phyloP scores from a whole-genome alignment of 2,888 invertebrate species.

The Pogonocherus hispidulus region DNA sequence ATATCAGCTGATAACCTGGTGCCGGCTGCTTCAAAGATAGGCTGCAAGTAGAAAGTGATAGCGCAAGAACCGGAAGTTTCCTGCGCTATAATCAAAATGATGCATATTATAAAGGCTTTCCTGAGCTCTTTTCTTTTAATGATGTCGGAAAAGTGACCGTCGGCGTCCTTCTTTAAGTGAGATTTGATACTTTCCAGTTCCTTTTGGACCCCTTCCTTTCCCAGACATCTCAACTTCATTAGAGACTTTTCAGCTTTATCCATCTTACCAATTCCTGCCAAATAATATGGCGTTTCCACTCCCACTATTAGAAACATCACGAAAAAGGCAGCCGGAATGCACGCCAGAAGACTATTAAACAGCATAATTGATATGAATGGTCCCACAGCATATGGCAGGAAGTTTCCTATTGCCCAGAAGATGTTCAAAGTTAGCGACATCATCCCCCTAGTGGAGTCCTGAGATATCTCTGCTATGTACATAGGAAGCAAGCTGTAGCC shows the following conservation, averaged over 20 bases:
- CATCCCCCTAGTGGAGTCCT: slow-evolving; percentile 82
- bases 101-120: slow-evolving; percentile 82
- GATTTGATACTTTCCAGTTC: slow-evolving; percentile 66
- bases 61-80: slow-evolving; percentile 77
- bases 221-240: slow-evolving; percentile 77
- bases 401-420: slow-evolving; percentile 78
- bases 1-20: slow-evolving; percentile 74
- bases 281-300: slow-evolving; percentile 81
- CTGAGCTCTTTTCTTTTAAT: slow-evolving; percentile 76
- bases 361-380: slow-evolving; percentile 77
- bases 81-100: slow-evolving; percentile 73
- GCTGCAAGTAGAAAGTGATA: slow-evolving; percentile 68
- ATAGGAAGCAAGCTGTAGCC: slow-evolving; percentile 83
- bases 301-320: slow-evolving; percentile 78
- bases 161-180: slow-evolving; percentile 42
- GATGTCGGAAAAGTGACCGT: slow-evolving; percentile 64
- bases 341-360: slow-evolving; percentile 70
- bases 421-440: slow-evolving; percentile 77
- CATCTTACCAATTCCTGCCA: slow-evolving; percentile 72
- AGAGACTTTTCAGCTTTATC: slow-evolving; percentile 77
- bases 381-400: slow-evolving; percentile 79
- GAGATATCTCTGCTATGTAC: slow-evolving; percentile 87
- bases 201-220: slow-evolving; percentile 72
- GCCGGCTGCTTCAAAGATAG: slow-evolving; percentile 79
- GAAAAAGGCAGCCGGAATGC: slow-evolving; percentile 65